A percentile compares a stretch with the other conserved stretches of the same genome.
Evolutionary conservation across 2,888 invertebrate species (phyloP).

Genomic region (Drosophila fulvimacula): DNA sequence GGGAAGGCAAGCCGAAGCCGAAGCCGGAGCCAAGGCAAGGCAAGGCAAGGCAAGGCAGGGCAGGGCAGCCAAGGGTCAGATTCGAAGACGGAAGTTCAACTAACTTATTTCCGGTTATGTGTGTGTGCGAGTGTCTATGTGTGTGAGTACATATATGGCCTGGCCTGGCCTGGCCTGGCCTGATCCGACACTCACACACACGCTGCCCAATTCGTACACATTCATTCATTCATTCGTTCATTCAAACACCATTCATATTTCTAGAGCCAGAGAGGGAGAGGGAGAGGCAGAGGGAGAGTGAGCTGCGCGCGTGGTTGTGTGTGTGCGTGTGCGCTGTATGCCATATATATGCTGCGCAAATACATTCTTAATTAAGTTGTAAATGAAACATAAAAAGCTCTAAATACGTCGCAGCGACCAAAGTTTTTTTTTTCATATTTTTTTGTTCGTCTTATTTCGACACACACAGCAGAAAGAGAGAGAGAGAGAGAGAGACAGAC

Average conservation of each 20-base stretch:
- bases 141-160: conserved; percentile 43
- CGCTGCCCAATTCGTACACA: conserved; percentile 21
- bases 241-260: conserved; percentile 54
- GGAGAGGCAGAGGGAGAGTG: neutral
- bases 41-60: conserved; percentile 1
- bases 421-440: conserved; percentile 33
- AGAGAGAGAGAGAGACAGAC: no score
- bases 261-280: neutral
- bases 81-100: conserved; percentile 82
- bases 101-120: conserved; percentile 82
- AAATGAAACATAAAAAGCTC: conserved; percentile 74
- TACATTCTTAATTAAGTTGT: conserved; percentile 76
- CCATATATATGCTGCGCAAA: conserved; percentile 66
- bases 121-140: conserved; percentile 23
- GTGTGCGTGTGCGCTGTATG: conserved; percentile 5
- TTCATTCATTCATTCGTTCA: conserved; percentile 49
- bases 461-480: no score
- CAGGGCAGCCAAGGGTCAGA: conserved; percentile 21
- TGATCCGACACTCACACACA: conserved; percentile 34
- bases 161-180: conserved; percentile 20
- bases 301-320: neutral
- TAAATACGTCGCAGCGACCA: conserved; percentile 66
- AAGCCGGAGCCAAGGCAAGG: neutral
- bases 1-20: neutral
- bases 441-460: conserved; percentile 31